A percentile compares a stretch with the other conserved stretches of the same genome.
Conservation (phyloP, 2,113 vertebrate genomes). For the Pongo pygmaeus region DNA sequence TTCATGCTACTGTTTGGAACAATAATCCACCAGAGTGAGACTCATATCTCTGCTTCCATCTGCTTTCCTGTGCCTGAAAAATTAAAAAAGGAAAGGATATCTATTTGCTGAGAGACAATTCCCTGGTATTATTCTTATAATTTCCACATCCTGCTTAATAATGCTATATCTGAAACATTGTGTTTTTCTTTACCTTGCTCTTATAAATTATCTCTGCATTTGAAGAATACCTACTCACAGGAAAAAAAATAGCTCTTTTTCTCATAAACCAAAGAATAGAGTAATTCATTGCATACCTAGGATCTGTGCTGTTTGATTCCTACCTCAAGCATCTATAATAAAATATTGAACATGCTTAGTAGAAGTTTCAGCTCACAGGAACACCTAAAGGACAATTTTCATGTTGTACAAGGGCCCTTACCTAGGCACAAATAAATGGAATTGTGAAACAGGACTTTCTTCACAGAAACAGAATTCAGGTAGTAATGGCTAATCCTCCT, state of each 20-base stretch:
- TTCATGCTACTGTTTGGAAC: background rate
- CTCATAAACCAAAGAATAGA: background rate
- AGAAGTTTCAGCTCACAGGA: background rate
- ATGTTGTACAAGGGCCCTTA: background rate
- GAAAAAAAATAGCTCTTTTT: background rate
- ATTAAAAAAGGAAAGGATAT: conserved; percentile 4
- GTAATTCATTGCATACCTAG: background rate
- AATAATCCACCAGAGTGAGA: background rate
- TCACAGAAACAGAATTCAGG: background rate
- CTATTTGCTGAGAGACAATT: background rate
- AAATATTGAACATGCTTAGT: conserved; percentile 22
- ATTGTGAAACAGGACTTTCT: background rate
- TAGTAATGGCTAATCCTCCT: background rate
- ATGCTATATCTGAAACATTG: background rate
- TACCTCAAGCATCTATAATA: conserved; percentile 5
- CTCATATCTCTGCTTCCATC: conserved; percentile 43
- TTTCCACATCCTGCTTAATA: conserved; percentile 23
- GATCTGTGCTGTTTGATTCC: background rate
- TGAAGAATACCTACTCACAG: background rate
- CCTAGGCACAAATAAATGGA: background rate
- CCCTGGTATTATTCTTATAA: background rate
- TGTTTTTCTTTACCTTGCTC: conserved; percentile 11
- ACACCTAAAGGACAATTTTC: background rate
- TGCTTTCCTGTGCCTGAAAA: conserved; percentile 55
- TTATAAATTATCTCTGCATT: background rate